Conservation (phyloP, 2,888 invertebrate species). For the Disparrhopalites patrizii region DNA sequence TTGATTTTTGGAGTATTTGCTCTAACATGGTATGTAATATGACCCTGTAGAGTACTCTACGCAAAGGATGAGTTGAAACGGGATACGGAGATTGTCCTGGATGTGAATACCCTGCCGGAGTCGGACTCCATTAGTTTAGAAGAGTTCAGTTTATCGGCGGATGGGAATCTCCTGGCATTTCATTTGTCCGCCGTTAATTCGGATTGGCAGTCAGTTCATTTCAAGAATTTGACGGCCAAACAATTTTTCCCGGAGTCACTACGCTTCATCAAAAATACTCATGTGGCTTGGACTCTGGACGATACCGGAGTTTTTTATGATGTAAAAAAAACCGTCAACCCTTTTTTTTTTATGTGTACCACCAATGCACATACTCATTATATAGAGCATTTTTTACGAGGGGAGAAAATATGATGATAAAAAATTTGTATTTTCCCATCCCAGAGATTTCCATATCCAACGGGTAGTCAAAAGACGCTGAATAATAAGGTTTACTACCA, state of each 20-base stretch:
- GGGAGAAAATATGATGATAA: too few relatives aligned
- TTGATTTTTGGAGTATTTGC: too few relatives aligned
- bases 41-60: too few relatives aligned
- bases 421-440: too few relatives aligned
- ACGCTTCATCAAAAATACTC: conserved; percentile 84
- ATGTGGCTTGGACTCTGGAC: conserved; percentile 90
- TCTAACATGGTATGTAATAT: too few relatives aligned
- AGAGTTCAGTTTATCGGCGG: conserved; percentile 75
- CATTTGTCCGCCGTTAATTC: conserved; percentile 88
- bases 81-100: conserved; percentile 81
- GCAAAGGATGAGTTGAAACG: too few relatives aligned
- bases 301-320: conserved; percentile 92
- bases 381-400: too few relatives aligned
- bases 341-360: neutral
- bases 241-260: conserved; percentile 81
- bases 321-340: conserved; percentile 28
- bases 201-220: conserved; percentile 89
- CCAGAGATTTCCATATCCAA: conserved; percentile 8
- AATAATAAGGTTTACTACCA: conserved; percentile 87
- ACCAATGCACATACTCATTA: too few relatives aligned
- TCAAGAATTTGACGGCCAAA: conserved; percentile 70
- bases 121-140: conserved; percentile 84
- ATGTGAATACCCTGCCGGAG: conserved; percentile 84
- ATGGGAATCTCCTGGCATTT: conserved; percentile 88
- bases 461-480: conserved; percentile 25